Base-by-base conservation (phyloP, 2,797 vertebrate genomes). In the Semaprochilodus insignis region DNA sequence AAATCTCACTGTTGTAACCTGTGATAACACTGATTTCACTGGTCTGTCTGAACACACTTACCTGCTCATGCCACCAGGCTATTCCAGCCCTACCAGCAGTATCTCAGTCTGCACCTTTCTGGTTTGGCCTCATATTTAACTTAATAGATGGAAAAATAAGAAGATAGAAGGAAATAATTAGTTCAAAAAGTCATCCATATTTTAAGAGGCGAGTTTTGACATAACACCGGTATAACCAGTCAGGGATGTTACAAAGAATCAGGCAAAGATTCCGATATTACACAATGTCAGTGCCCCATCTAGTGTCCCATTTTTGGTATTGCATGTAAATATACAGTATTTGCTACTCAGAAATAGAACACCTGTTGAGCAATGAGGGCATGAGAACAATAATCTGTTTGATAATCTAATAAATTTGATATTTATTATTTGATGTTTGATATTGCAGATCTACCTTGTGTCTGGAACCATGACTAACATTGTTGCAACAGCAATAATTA, bases 241-340 rank as follows among this genome's bases (percentile, higher is more conserved):
- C n/a, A 14, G 67, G 14, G 67, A 4, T 25, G 40, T 7, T 25
- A 21, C 36, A 40, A n/a, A n/a, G n/a, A n/a, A n/a, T 31, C 31
- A 40, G n/a, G 2, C 1, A 17, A 72, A 51, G 21, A 54, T 54
- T 31, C 27, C 11, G n/a, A 2, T 6, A 7, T n/a, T 40, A n/a
- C 17, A 66, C 60, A 78, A 59, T 74, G 19, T 6, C 16, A 67
- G 6, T 40, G 40, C 82, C 8, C 82, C 82, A 83, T 74, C 82
- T 79, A 52, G 70, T 79, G 82, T 80, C 4, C 11, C 48, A 4
- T 36, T 23, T 40, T 6, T n/a, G 13, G 25, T 21, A 16, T 15
- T 81, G 23, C 72, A 59, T 48, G 3, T 27, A n/a, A 17, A 57
- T 25, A 13, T 21, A 27, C 15, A 36, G 10, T 36, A 34, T 67